Conservation (phyloP, 2,888 invertebrate genomes). For the Theretra japonica region DNA sequence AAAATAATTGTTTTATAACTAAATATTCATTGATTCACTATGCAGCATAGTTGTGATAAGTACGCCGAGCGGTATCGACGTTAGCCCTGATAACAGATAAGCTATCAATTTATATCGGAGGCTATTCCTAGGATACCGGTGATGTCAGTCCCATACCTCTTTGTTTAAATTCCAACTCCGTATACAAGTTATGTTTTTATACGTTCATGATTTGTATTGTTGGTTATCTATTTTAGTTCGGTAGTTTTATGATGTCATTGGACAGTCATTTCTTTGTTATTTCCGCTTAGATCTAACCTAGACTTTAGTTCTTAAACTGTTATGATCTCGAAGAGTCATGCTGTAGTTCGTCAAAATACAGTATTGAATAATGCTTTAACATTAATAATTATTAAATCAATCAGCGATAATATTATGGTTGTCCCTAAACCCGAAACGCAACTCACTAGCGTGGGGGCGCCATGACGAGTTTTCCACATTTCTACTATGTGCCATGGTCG, state of each 20-base stretch:
- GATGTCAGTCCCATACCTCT: conserved; percentile 55
- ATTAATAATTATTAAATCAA: too few species aligned
- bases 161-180: conserved; percentile 20
- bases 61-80: conserved; percentile 24
- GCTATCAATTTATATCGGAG: conserved; percentile 61
- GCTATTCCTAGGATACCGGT: conserved; percentile 58
- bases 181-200: neutral
- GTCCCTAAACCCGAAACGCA: neutral
- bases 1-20: neutral
- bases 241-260: neutral
- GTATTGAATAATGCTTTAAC: too few species aligned
- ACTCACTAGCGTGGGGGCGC: too few species aligned
- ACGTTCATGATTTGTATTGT: neutral
- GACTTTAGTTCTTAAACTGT: too few species aligned
- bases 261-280: too few species aligned
- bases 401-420: too few species aligned
- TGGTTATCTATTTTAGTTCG: neutral
- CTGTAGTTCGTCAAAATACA: too few species aligned
- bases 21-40: conserved; percentile 24
- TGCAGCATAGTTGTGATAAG: conserved; percentile 14
- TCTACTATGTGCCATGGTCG: too few species aligned
- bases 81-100: conserved; percentile 54
- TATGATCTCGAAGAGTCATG: too few species aligned
- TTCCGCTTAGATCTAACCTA: too few species aligned
- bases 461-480: too few species aligned